These are phyloP conservation scores for Phlogophora meticulosa DNA, from an alignment of 2,888 invertebrate species.

Conservation along the genomic window DNA sequence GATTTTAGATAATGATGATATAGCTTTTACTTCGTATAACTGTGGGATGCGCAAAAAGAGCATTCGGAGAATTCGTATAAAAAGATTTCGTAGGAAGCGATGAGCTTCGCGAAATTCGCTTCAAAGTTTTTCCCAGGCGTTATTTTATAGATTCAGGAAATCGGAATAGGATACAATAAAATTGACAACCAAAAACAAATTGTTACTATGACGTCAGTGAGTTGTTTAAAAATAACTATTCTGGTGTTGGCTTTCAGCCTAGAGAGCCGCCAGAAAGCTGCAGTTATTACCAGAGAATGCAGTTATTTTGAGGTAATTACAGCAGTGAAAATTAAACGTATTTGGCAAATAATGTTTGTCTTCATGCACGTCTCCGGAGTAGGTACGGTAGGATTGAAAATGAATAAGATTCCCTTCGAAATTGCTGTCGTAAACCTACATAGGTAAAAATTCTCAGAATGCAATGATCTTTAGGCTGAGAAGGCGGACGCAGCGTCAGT, in stretches of 20 bases:
- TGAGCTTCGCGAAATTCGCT: conserved; percentile 59
- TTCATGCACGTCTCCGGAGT: conserved; percentile 11
- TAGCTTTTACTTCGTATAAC: conserved; percentile 10
- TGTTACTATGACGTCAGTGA: not conserved
- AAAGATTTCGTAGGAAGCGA: conserved; percentile 53
- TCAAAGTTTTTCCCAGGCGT: conserved; percentile 61
- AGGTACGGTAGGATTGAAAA: conserved; percentile 3
- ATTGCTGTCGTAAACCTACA: conserved; percentile 4
- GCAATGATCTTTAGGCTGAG: conserved; percentile 43
- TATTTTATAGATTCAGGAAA: conserved; percentile 65
- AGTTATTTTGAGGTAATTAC: conserved; percentile 27
- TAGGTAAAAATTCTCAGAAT: conserved; percentile 55
- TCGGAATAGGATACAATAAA: conserved; percentile 58
- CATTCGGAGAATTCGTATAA: conserved; percentile 56
- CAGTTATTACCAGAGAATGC: conserved; percentile 34
- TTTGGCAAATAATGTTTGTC: conserved; percentile 35
- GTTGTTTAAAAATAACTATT: conserved; percentile 20
- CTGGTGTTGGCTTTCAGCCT: conserved; percentile 37
- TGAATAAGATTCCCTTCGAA: conserved; percentile 17
- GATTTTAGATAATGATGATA: conserved; percentile 7
- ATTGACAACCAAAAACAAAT: conserved; percentile 13
- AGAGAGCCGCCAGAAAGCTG: conserved; percentile 18
- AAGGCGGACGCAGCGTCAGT: conserved; percentile 72
- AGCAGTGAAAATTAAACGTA: conserved; percentile 23
- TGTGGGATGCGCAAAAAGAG: conserved; percentile 8